These are phyloP conservation scores for Machaerirhynchus nigripectus DNA, from an alignment of 2,113 vertebrate genomes.

Conservation along the genomic window DNA sequence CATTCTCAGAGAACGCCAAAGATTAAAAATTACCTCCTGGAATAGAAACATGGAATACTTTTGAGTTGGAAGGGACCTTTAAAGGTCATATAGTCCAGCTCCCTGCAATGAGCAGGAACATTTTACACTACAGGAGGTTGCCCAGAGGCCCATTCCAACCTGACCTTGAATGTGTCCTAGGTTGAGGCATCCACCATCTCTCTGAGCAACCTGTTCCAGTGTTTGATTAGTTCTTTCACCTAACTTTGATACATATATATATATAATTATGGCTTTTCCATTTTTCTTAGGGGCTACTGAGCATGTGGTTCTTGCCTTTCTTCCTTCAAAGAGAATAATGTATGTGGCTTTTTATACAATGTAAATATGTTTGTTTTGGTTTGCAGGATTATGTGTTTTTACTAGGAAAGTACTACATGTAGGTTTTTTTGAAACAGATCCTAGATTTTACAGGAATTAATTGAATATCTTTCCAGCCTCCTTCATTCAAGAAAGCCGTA, in stretches of 20 bases:
- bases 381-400: neutral
- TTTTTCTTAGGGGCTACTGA: neutral
- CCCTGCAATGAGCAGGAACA: neutral
- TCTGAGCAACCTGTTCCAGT: neutral
- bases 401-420: neutral
- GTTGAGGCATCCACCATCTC: neutral
- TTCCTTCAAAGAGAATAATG: neutral
- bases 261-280: neutral
- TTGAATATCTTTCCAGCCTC: neutral
- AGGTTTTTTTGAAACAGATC: neutral
- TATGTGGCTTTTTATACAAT: neutral
- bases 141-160: neutral
- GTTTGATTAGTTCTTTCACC: neutral
- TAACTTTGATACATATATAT: neutral
- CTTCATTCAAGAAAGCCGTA: neutral
- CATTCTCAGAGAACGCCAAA: neutral
- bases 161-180: neutral
- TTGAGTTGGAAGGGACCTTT: neutral
- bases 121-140: neutral
- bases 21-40: neutral
- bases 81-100: neutral
- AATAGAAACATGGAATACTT: neutral
- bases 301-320: neutral
- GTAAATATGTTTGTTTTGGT: rapidly evolving
- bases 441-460: neutral